Evolutionary conservation across 2,888 invertebrate genomes (phyloP).

Genomic region (Tortricodes alternella): DNA sequence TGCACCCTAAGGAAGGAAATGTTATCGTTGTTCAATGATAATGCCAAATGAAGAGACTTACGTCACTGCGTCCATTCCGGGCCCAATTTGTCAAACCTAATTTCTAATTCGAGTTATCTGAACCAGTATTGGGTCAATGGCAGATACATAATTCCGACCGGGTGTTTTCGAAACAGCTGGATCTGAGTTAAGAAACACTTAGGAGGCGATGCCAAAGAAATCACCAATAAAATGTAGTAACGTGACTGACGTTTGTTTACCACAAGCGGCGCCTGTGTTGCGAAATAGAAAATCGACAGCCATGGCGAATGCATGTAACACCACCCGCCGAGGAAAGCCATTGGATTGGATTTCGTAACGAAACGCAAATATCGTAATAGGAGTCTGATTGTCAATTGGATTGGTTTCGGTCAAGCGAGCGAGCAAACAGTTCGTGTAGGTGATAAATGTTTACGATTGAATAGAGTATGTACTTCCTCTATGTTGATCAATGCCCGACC

Average conservation of each 20-base stretch:
- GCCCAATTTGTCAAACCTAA: slow-evolving; percentile 33
- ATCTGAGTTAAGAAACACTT: slow-evolving; percentile 55
- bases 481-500: no score
- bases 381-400: slow-evolving; percentile 45
- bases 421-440: slow-evolving; percentile 14
- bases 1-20: no score
- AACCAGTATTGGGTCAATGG: slow-evolving; percentile 65
- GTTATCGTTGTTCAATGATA: slow-evolving; percentile 6
- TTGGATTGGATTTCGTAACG: slow-evolving; percentile 26
- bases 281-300: slow-evolving; percentile 55
- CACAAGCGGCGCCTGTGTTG: slow-evolving; percentile 51
- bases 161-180: slow-evolving; percentile 50
- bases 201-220: slow-evolving; percentile 54
- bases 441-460: slow-evolving; percentile 7
- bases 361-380: slow-evolving; percentile 42
- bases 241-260: slow-evolving; percentile 65
- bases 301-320: slow-evolving; percentile 27
- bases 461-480: slow-evolving; percentile 2
- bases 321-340: slow-evolving; percentile 30
- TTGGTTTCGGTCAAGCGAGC: slow-evolving; percentile 28
- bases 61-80: slow-evolving; percentile 16
- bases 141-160: slow-evolving; percentile 49
- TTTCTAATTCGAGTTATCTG: slow-evolving; percentile 42
- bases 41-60: slow-evolving; percentile 1
- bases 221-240: slow-evolving; percentile 53